Evolutionary conservation across 2,888 invertebrate species (phyloP), one percentile per base, ranked within the genome.

Genomic region (Phortica okadai): DNA sequence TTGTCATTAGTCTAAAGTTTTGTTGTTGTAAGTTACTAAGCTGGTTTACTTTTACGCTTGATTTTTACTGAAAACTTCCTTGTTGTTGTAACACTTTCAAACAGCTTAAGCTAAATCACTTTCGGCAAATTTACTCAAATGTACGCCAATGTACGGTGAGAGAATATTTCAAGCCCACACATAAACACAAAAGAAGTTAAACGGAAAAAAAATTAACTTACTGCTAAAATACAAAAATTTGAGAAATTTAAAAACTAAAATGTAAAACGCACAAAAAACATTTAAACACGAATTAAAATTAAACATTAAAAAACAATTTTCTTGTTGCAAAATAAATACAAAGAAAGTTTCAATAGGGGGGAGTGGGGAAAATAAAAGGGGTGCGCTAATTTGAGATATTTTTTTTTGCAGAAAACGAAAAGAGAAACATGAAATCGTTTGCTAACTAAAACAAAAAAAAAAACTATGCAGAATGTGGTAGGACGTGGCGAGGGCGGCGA

Each of bases 141-240:
- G 44, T 11, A 64, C 21, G 56, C 54, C 33, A 72, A 72, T 72
- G 5, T 72, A 14, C n/a, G 6, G 67, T 67, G 67, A 44, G 21
- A 50, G 3, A 50, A 10, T 59, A 2, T 33, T 74, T 62, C 11
- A 59, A 67, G 42, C 74, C 45, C 74, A 74, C 74, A 74, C 45
- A 74, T 64, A 74, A 73, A 74, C 74, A 74, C 59, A 42, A 6
- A 58, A 21, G 8, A 59, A 59, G 41, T 42, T 16, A 44, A 14
- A 69, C 2, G 45, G 44, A 8, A 50, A 50, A 25, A 25, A 66
- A 59, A 56, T n/a, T 45, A 2, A 33, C 33, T 50, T 69, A 66
- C 33, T 69, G 44, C n/a, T 16, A 74, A 62, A 59, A 74, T 62
- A 62, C 62, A 74, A 59, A 74, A 62, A 74, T 62, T 33, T 33